Conservation (phyloP, 2,113 vertebrate species). For the Lampris incognitus region DNA sequence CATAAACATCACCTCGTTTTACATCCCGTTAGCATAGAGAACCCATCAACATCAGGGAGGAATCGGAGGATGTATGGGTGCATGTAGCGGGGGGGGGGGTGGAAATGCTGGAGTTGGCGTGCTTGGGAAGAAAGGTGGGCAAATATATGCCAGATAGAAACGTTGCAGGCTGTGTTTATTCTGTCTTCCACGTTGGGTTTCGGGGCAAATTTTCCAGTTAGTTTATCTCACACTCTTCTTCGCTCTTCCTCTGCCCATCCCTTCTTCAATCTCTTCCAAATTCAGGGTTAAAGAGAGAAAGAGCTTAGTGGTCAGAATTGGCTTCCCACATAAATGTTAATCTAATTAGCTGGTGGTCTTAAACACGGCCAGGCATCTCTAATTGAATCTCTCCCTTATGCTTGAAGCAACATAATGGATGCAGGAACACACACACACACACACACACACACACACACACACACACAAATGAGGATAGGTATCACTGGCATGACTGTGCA, state of each 20-base stretch:
- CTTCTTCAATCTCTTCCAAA: background rate
- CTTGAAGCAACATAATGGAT: constrained; percentile 56
- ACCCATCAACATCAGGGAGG: constrained; percentile 47
- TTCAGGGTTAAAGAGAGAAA: constrained; percentile 31
- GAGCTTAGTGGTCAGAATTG: constrained; percentile 52
- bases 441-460: constrained; percentile 21
- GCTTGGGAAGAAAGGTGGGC: constrained; percentile 21
- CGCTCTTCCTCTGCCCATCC: background rate
- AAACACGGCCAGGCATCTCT: constrained; percentile 56
- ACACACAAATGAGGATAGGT: constrained; percentile 1
- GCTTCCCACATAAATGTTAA: constrained; percentile 36
- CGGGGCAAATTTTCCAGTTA: constrained; percentile 44
- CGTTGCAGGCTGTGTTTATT: constrained; percentile 45
- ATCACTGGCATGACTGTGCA: constrained; percentile 51
- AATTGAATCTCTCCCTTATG: constrained; percentile 51
- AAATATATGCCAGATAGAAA: constrained; percentile 34
- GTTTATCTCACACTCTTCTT: background rate
- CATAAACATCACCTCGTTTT: constrained; percentile 67
- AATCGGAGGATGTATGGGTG: constrained; percentile 35
- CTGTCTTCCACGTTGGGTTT: constrained; percentile 17
- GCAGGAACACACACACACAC: background rate
- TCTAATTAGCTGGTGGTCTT: constrained; percentile 53
- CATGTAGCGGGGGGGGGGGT: constrained; percentile 16
- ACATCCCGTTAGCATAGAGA: constrained; percentile 70
- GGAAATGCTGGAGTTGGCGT: background rate